These are phyloP conservation scores for Amblyornis subalaris DNA, from an alignment of 2,113 vertebrate species.

Conservation along the genomic window DNA sequence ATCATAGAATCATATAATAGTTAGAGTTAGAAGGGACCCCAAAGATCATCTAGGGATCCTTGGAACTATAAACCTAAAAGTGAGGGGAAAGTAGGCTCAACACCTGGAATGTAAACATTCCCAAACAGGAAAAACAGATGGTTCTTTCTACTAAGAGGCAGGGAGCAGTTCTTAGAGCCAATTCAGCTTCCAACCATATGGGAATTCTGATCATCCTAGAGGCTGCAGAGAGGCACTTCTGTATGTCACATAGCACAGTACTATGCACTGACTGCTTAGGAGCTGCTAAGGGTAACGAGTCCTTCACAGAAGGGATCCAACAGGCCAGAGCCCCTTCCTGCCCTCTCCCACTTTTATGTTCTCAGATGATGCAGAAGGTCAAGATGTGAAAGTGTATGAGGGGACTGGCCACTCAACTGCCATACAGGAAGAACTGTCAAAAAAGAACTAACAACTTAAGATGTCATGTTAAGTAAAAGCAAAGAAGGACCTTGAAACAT, in stretches of 20 bases:
- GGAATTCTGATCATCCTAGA: background rate
- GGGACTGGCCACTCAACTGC: background rate
- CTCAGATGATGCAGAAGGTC: background rate
- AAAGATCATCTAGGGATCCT: background rate
- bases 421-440: background rate
- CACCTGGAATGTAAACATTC: background rate
- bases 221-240: background rate
- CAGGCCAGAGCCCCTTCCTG: background rate
- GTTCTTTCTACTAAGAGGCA: background rate
- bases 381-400: background rate
- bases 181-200: background rate
- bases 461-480: background rate
- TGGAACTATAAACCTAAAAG: background rate
- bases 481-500: background rate
- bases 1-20: background rate
- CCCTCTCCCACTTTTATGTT: background rate
- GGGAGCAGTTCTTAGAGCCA: background rate
- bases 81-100: background rate
- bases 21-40: background rate
- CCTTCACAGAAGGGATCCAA: background rate
- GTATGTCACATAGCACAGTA: background rate
- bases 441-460: background rate
- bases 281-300: background rate
- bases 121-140: background rate
- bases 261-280: background rate